A percentile compares a stretch with the other conserved stretches of the same genome.
Evolutionary conservation across 1,140 invertebrate genomes (phyloP).

Genomic region (Drosophila kohkoa): DNA sequence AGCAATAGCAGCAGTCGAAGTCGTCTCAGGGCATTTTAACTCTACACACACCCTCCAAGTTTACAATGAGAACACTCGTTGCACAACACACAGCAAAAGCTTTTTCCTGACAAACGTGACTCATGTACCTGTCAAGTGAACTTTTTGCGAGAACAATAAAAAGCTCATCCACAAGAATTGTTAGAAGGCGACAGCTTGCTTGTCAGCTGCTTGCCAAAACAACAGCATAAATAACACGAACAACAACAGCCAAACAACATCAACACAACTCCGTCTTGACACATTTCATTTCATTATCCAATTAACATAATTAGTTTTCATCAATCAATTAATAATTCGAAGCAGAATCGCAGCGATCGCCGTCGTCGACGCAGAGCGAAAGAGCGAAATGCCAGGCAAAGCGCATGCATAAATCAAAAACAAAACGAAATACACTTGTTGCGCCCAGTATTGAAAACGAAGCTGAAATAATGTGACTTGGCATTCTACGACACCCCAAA

Average conservation of each 20-base stretch:
- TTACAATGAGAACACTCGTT: background rate
- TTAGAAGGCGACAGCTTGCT: conserved; percentile 23
- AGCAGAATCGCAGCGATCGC: conserved; percentile 49
- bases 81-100: conserved; percentile 8
- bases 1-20: conserved; percentile 19
- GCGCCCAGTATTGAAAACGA: conserved; percentile 72
- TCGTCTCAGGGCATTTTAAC: conserved; percentile 19
- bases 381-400: conserved; percentile 13
- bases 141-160: background rate
- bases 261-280: conserved; percentile 58
- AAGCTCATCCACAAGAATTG: conserved; percentile 13
- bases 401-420: conserved; percentile 79
- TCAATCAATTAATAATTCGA: conserved; percentile 82
- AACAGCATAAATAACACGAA: conserved; percentile 22
- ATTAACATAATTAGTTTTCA: conserved; percentile 83
- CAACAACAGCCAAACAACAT: background rate
- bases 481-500: conserved; percentile 59
- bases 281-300: conserved; percentile 81
- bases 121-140: conserved; percentile 19
- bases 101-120: conserved; percentile 42
- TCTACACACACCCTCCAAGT: conserved; percentile 4
- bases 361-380: conserved; percentile 6
- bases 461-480: conserved; percentile 66
- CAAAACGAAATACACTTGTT: conserved; percentile 77
- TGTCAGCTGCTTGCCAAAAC: conserved; percentile 36